Percentiles rank a stretch among this genome's conserved stretches.
Evolutionary conservation across 2,797 vertebrate genomes (phyloP).

Genomic region (Potorous gilbertii): DNA sequence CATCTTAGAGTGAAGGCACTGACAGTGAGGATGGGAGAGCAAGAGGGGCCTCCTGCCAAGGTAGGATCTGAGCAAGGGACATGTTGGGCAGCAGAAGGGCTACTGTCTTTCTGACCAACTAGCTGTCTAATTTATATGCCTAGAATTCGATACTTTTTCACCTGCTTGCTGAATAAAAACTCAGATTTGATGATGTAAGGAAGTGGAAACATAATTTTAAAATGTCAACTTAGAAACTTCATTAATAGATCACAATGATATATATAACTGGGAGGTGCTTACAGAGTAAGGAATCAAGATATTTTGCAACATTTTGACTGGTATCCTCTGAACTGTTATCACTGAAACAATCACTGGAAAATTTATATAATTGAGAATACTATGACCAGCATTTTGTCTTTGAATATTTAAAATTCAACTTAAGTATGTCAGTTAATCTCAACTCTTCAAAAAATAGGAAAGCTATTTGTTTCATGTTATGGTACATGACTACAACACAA

Average conservation of each 20-base stretch:
- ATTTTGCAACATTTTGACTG: not conserved
- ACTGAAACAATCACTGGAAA: not conserved
- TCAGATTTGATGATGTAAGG: constrained; percentile 28
- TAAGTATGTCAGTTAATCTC: constrained; percentile 23
- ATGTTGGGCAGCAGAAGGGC: not conserved
- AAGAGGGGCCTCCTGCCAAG: not conserved
- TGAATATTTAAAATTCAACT: constrained; percentile 15
- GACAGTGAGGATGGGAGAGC: not conserved
- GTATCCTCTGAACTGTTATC: not conserved
- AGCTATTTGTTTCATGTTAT: not conserved
- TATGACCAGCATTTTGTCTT: not conserved
- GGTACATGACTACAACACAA: not conserved
- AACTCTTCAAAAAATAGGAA: not conserved
- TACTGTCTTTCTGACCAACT: not conserved
- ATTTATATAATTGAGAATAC: constrained; percentile 25
- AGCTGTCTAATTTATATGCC: not conserved
- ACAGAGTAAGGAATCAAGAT: not conserved
- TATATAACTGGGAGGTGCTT: not conserved
- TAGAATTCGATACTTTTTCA: constrained; percentile 26
- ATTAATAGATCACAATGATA: not conserved
- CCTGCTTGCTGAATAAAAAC: constrained; percentile 5
- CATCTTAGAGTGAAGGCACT: not conserved
- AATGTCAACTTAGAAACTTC: not conserved
- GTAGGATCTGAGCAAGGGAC: not conserved
- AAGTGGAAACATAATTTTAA: constrained; percentile 25